A percentile compares a stretch with the other conserved stretches of the same genome.
Evolutionary conservation across 2,797 vertebrate genomes (phyloP).

Genomic region (Lepilemur ruficaudatus): DNA sequence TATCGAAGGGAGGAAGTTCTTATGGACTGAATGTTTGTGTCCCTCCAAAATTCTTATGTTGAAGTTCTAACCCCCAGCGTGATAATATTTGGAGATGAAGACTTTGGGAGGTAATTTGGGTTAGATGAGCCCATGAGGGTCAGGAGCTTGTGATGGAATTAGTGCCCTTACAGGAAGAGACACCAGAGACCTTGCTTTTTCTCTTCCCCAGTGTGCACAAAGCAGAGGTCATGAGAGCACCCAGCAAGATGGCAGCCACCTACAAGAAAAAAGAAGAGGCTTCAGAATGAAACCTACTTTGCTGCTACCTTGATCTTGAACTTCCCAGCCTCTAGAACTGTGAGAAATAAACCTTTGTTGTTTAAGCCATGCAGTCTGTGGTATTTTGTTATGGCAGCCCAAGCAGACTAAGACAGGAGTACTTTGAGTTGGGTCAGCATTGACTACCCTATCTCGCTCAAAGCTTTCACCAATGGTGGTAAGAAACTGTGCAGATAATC

Average conservation of each 20-base stretch:
- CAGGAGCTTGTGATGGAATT: not conserved
- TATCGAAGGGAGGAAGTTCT: not conserved
- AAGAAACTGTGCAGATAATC: not conserved
- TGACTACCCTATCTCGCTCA: fast-evolving
- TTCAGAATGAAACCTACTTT: not conserved
- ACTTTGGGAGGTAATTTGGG: not conserved
- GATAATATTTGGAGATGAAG: not conserved
- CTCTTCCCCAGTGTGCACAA: not conserved
- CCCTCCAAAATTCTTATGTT: not conserved
- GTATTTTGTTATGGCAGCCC: not conserved
- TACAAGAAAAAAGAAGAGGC: not conserved
- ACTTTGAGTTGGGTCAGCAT: not conserved
- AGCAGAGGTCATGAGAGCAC: not conserved
- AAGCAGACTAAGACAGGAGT: not conserved
- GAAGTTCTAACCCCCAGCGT: not conserved
- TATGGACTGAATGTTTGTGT: not conserved
- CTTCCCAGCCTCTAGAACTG: not conserved
- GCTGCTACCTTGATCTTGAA: not conserved
- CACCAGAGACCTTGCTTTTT: not conserved
- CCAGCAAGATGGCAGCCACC: not conserved
- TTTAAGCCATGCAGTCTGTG: not conserved
- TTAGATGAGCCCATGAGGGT: not conserved
- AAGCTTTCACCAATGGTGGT: not conserved
- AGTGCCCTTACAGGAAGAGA: not conserved
- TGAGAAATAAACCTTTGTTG: not conserved